Evolutionary conservation across 2,888 invertebrate species (phyloP), one percentile per base, ranked within the genome.

Genomic region (Ectobius pallidus): DNA sequence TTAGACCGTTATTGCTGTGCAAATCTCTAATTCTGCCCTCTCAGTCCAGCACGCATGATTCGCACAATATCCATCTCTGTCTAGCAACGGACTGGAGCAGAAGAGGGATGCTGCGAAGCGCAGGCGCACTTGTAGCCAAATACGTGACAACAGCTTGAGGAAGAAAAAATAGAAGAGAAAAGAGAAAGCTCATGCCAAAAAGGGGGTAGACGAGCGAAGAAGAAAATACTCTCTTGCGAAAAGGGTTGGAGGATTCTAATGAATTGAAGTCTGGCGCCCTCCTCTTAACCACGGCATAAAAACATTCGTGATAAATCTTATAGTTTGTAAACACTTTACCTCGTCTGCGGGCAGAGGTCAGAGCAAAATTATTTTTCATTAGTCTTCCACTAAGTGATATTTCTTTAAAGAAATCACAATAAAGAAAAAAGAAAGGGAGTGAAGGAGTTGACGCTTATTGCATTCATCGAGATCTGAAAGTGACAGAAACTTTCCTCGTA

Each of bases 121-220:
- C 58, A 58, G 32, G 58, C 58, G 58, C 58, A 25, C 22, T 25
- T 25, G 25, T n/a, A 52, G 52, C 9, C 52, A 14, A 52, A 25
- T 52, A 52, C 52, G 52, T 52, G 52, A 52, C 52, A 52, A 52
- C 52, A 52, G 52, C 52, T 52, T 52, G 52, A 14, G 52, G 25
- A 52, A 52, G n/a, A 52, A 52, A 11, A 49, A 22, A 52, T 20
- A 22, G 9, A 25, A 25, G 7, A 25, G 25, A 11, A 49, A 4
- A 49, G 25, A 4, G 18, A 4, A 16, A 18, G 3, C 18, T 3
- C 14, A 3, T 25, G 52, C 22, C 11, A 52, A 22, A 52, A 16
- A 20, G 52, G 52, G 52, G 52, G 52, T 25, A 52, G 52, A 52
- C 9, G 14, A 52, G 52, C 25, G 52, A 25, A 52, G 52, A 25